Evolutionary conservation across 2,797 vertebrate genomes (phyloP), one percentile per base, ranked within the genome.

Genomic region (Eptatretus atami): DNA sequence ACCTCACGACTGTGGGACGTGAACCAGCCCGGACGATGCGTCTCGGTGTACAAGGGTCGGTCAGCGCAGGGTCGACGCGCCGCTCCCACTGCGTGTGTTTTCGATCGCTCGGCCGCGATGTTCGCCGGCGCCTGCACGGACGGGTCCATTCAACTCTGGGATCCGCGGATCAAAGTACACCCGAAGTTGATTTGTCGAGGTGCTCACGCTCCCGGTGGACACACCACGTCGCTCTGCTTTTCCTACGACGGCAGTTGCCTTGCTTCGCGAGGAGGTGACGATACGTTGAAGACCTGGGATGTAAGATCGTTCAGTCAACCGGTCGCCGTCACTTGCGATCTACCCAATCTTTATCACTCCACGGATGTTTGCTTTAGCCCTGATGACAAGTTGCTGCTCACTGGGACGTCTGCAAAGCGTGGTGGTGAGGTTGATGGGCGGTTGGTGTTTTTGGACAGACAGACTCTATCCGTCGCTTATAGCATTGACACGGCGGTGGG

Each of bases 291-390:
- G 75, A 75, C 74, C 31, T 98, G 92, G 92, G 92, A 95, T 68
- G 80, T 95, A 31, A 84, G 92, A 12, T 83, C 80, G 71, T 98
- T 95, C 75, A 85, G 76, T 75, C 82, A 83, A 63, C 82, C 87
- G 63, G 76, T 98, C 63, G 80, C 84, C 67, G 78, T 79, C 53
- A 78, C 79, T 1, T 77, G 72, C 1, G 75, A 76, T 52, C 74
- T 98, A 64, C 75, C 77, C 64, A 86, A 78, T 74, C 79, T 78
- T 74, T 98, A 90, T 64, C 15, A 66, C 71, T 95, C 88, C 86
- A 86, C 85, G 0, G 88, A 98, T 69, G 95, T 88, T 74, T 94
- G 86, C 69, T 98, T 94, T 66, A 95, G 92, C 69, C 92, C 87
- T 1, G 88, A 98, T 54, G 87, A 98, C 75, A 84, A 81, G 70